Percentiles rank a stretch among this genome's conserved stretches.
These are phyloP conservation scores for Sitodiplosis mosellana DNA, from an alignment of 1,140 invertebrate species.

Conservation along the genomic window DNA sequence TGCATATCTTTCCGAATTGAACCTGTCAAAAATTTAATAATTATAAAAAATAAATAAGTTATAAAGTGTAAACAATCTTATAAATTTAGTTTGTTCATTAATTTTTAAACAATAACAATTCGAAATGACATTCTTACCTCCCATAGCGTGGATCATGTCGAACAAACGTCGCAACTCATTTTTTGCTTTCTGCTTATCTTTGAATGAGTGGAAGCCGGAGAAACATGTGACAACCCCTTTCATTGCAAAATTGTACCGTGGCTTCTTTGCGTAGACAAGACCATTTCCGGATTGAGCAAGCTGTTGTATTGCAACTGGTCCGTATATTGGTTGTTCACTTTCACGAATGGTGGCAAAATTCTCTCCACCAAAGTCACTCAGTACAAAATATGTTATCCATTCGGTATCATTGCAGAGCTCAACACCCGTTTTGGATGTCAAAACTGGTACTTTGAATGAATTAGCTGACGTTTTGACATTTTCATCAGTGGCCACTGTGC, in stretches of 20 bases:
- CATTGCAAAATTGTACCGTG: conserved; percentile 75
- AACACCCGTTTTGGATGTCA: conserved; percentile 37
- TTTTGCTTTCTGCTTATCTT: conserved; percentile 35
- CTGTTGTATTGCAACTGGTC: conserved; percentile 56
- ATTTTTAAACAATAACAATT: too few species aligned
- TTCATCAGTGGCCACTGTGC: conserved; percentile 30
- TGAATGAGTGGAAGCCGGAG: conserved; percentile 46
- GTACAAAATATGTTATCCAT: conserved; percentile 48
- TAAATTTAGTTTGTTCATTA: too few species aligned
- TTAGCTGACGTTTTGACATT: conserved; percentile 34
- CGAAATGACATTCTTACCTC: too few species aligned
- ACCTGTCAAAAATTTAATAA: conserved; percentile 88
- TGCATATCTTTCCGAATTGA: conserved; percentile 78
- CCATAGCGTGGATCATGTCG: too few species aligned
- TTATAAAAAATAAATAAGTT: too few species aligned
- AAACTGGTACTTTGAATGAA: conserved; percentile 40
- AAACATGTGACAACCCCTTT: conserved; percentile 69
- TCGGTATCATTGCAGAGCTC: conserved; percentile 35
- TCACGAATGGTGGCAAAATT: conserved; percentile 43
- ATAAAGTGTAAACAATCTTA: too few species aligned
- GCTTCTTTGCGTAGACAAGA: conserved; percentile 49
- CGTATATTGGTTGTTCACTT: conserved; percentile 42
- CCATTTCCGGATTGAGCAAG: conserved; percentile 47
- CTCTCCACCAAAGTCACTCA: conserved; percentile 47
- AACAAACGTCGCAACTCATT: conserved; percentile 55